Evolutionary conservation across 2,113 vertebrate genomes (phyloP), one percentile per base, ranked within the genome.

Genomic region (Spilogale gracilis): DNA sequence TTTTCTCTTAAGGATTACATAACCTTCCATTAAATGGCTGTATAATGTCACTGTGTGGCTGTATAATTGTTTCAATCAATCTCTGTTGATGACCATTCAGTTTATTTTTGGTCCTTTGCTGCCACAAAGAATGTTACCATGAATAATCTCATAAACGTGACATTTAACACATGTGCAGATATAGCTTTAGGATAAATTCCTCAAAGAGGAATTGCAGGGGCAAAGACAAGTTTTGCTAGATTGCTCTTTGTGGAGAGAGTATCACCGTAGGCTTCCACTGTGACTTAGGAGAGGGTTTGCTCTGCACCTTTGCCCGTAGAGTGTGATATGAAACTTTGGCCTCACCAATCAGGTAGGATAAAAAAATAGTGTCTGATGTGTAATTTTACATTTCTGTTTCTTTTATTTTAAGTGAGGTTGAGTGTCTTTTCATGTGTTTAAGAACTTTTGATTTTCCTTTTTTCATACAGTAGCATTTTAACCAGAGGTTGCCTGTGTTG

Each of bases 391-490:
- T 92, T 90, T 96, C 9, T 14, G 32, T 93, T 93, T 95, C n/a
- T 82, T 92, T 86, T 81, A 81, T 69, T 83, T 94, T 96, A 69
- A 89, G 25, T 82, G 78, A 97, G 43, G 43, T 94, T 82, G 56
- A 91, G 45, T 95, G 61, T 89, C 17, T 85, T 97, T 96, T 79
- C 3, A 60, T 50, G 6, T 85, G 60, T 92, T 97, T 93, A 94
- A 97, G 88, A 96, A 89, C 83, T 94, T 88, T 50, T 95, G n/a
- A 65, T 85, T 96, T 96, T 85, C 50, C 21, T 95, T 95, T 92
- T 86, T 61, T 95, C 45, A 92, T 79, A 48, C n/a, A 86, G 58
- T 94, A 96, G 58, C 65, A 90, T 96, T 94, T 97, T 96, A 94
- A 94, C 45, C 45, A 83, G 73, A 96, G 92, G 27, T 87, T 95